Evolutionary conservation across 2,113 vertebrate species (phyloP).

Genomic region (Ciconia stormi): DNA sequence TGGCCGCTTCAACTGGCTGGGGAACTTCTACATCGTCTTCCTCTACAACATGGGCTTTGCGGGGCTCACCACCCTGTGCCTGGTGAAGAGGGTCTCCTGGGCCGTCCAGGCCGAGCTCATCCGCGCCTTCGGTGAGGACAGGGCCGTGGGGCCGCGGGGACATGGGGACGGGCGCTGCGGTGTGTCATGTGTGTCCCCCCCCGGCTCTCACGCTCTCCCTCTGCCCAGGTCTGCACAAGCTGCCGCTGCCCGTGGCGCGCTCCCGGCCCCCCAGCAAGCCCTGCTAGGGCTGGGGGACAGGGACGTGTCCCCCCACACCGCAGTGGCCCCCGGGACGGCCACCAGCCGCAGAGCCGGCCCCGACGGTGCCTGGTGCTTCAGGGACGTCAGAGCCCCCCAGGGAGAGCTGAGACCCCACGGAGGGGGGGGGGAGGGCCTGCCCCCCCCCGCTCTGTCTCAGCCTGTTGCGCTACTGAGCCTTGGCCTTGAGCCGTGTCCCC

Average conservation of each 20-base stretch:
- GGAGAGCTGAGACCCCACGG: neutral
- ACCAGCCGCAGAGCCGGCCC: neutral
- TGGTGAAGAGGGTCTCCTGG: slow-evolving; percentile 92
- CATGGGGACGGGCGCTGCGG: neutral
- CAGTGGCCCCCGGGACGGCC: neutral
- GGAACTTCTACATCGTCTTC: slow-evolving; percentile 94
- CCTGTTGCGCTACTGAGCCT: neutral
- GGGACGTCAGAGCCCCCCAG: neutral
- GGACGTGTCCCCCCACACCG: accelerated
- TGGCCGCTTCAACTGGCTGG: slow-evolving; percentile 94
- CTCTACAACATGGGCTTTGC: slow-evolving; percentile 95
- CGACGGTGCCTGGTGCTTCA: accelerated
- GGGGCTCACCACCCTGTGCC: slow-evolving; percentile 89
- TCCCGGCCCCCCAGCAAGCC: slow-evolving; percentile 68
- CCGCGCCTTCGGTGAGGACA: slow-evolving; percentile 88
- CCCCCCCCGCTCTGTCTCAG: neutral
- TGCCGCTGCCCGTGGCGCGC: slow-evolving; percentile 83
- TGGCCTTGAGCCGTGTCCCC: neutral
- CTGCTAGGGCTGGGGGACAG: neutral
- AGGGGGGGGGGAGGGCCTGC: accelerated
- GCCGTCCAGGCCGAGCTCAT: slow-evolving; percentile 91
- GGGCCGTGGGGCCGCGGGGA: neutral
- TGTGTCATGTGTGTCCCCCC: neutral
- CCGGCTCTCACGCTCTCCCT: neutral
- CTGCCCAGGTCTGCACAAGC: slow-evolving; percentile 85